phyloP scores from a whole-genome alignment of 53 echinoderm and acorn worm genomes.

The Paelopatides confundens region DNA sequence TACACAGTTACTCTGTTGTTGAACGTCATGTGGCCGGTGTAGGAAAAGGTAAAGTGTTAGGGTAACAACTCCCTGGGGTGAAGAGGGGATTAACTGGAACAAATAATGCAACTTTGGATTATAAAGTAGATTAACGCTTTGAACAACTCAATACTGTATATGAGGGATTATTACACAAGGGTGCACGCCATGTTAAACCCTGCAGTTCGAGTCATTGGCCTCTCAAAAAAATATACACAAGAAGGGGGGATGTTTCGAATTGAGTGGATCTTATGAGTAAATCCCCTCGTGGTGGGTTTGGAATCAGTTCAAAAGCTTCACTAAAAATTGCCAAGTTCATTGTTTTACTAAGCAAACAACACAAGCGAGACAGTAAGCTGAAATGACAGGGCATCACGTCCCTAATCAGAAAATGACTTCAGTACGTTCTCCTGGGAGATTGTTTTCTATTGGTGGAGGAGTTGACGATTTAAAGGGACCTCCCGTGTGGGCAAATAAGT shows the following conservation, averaged over 20 bases:
- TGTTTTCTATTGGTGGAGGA: not conserved
- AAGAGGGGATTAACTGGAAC: no score
- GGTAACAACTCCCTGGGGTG: no score
- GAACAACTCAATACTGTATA: no score
- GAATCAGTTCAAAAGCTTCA: not conserved
- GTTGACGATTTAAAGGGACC: constrained; percentile 5
- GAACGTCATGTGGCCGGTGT: no score
- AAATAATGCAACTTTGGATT: no score
- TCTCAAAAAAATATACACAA: not conserved
- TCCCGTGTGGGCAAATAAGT: no score
- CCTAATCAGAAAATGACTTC: not conserved
- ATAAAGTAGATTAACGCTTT: no score
- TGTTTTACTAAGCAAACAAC: constrained; percentile 11
- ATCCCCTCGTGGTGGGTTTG: not conserved
- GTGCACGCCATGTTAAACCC: no score
- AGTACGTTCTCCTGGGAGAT: not conserved
- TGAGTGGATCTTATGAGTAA: not conserved
- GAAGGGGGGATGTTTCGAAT: constrained; percentile 9
- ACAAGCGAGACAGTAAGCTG: not conserved
- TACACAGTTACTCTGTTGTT: no score
- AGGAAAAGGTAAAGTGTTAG: no score
- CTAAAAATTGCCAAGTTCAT: not conserved
- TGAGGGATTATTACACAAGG: no score
- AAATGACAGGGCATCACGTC: not conserved
- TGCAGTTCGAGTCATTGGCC: constrained; percentile 29